phyloP scores from a whole-genome alignment of 2,113 vertebrate genomes.

The Neoarius graeffei region DNA sequence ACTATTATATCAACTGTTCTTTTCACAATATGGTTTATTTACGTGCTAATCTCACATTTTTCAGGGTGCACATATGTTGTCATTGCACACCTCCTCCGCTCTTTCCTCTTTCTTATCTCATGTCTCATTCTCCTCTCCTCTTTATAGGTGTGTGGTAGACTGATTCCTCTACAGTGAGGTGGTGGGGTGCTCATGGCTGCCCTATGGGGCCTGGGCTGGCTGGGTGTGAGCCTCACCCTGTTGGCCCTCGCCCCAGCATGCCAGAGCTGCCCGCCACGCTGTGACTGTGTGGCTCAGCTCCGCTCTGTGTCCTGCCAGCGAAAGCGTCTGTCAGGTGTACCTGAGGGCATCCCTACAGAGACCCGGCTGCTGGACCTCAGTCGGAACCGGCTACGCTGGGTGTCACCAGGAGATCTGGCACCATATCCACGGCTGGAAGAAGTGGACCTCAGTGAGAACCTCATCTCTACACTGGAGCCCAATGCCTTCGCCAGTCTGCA shows the following conservation, averaged over 20 bases:
- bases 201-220: conserved; percentile 63
- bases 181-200: conserved; percentile 74
- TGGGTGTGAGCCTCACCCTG: conserved; percentile 65
- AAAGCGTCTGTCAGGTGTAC: conserved; percentile 84
- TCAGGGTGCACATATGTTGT: conserved; percentile 3
- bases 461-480: conserved; percentile 88
- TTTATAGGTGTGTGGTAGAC: conserved; percentile 74
- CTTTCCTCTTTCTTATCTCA: neutral
- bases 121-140: neutral
- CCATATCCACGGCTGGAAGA: conserved; percentile 88
- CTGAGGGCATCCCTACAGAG: conserved; percentile 93
- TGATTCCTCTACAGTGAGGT: conserved; percentile 73
- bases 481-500: conserved; percentile 89
- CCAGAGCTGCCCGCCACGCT: conserved; percentile 85
- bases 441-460: conserved; percentile 93
- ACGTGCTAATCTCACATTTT: conserved; percentile 8
- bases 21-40: neutral
- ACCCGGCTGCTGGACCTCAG: conserved; percentile 90
- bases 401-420: conserved; percentile 85
- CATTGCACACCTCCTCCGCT: conserved; percentile 7
- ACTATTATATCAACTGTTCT: neutral
- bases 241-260: conserved; percentile 54
- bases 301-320: conserved; percentile 87
- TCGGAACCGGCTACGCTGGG: conserved; percentile 92
- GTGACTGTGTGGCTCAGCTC: conserved; percentile 84